Evolutionary conservation across 30 jellyfish, hydroid and myxozoan species (phyloP).

Genomic region (Hydractinia echinata): DNA sequence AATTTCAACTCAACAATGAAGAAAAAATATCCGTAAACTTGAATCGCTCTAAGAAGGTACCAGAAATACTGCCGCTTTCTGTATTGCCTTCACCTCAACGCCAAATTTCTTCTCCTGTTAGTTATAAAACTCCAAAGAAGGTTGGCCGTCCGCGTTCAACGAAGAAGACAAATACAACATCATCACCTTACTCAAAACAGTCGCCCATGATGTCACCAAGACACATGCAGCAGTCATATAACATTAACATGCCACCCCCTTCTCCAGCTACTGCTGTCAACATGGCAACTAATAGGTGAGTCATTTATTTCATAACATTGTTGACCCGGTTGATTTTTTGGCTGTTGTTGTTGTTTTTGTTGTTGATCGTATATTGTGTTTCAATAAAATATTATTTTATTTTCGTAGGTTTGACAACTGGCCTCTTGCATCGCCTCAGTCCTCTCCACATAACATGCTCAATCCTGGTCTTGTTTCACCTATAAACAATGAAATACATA

Average conservation of each 20-base stretch:
- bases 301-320: too few relatives aligned
- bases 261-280: too few relatives aligned
- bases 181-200: conserved; percentile 23
- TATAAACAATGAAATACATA: conserved; percentile 1
- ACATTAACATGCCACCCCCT: neutral
- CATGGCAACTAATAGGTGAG: too few relatives aligned
- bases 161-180: neutral
- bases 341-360: too few relatives aligned
- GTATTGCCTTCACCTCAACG: neutral
- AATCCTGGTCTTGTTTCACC: neutral
- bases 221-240: neutral
- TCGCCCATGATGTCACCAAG: conserved; percentile 19
- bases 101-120: neutral
- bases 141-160: conserved; percentile 30
- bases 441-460: too few relatives aligned
- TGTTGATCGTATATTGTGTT: too few relatives aligned
- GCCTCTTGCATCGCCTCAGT: neutral
- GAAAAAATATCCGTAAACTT: neutral
- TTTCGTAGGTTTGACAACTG: neutral
- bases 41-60: neutral
- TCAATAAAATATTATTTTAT: too few relatives aligned
- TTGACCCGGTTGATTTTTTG: too few relatives aligned
- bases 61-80: neutral
- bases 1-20: neutral
- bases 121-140: conserved; percentile 11